Percentiles rank a stretch among this genome's conserved stretches.
Conservation (phyloP, 2,113 vertebrate species). For the Solenodon paradoxus region DNA sequence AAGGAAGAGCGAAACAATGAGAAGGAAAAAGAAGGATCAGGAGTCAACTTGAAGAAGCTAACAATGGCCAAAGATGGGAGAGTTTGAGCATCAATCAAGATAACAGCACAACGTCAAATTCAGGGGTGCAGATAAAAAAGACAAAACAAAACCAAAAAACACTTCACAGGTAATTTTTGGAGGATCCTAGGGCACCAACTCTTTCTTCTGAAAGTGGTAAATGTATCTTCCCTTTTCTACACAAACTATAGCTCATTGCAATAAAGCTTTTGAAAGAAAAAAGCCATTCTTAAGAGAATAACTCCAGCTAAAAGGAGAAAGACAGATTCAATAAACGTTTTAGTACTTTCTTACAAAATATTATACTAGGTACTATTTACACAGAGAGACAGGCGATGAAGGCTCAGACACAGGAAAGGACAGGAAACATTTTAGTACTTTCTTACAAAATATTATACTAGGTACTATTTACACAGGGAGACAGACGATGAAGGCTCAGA, state of each 20-base stretch:
- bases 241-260: background rate
- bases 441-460: constrained; percentile 9
- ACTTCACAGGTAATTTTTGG: background rate
- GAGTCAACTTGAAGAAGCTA: background rate
- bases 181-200: background rate
- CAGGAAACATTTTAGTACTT: background rate
- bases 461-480: background rate
- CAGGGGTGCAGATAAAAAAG: background rate
- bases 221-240: background rate
- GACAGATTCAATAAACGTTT: background rate
- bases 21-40: background rate
- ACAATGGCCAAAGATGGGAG: background rate
- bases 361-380: background rate
- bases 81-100: background rate
- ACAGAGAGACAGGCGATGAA: background rate
- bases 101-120: background rate
- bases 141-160: no score
- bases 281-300: background rate
- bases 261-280: background rate
- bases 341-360: constrained; percentile 18
- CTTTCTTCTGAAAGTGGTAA: background rate
- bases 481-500: background rate
- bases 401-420: background rate
- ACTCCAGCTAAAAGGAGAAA: background rate
- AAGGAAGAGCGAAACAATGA: accelerated